Evolutionary conservation across 1,140 invertebrate species (phyloP).

Genomic region (Drosophila pandora): DNA sequence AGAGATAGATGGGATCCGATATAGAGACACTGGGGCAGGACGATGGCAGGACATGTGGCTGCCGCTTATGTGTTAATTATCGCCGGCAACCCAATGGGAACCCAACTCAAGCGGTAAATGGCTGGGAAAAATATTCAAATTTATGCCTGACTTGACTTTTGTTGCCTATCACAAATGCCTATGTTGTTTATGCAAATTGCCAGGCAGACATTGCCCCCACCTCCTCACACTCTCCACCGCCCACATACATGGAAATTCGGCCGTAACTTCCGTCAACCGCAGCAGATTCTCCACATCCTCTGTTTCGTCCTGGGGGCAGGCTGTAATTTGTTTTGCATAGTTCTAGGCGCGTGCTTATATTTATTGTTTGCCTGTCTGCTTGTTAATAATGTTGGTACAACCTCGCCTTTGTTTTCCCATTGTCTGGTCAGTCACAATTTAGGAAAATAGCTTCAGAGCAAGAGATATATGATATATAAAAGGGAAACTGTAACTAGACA

Average conservation of each 20-base stretch:
- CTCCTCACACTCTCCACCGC: background rate
- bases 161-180: slow-evolving; percentile 44
- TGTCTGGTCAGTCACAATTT: slow-evolving; percentile 30
- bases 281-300: slow-evolving; percentile 36
- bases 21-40: slow-evolving; percentile 5
- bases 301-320: slow-evolving; percentile 10
- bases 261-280: slow-evolving; percentile 48
- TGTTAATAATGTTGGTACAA: slow-evolving; percentile 11
- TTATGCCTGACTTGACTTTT: slow-evolving; percentile 66
- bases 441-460: background rate
- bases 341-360: slow-evolving; percentile 63
- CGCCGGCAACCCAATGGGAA: slow-evolving; percentile 30
- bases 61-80: slow-evolving; percentile 73
- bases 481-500: background rate
- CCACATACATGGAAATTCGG: slow-evolving; percentile 12
- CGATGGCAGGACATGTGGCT: slow-evolving; percentile 42
- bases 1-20: slow-evolving; percentile 1
- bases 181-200: slow-evolving; percentile 71
- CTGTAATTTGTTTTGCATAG: slow-evolving; percentile 72
- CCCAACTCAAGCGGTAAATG: slow-evolving; percentile 64
- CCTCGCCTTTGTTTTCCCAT: slow-evolving; percentile 40
- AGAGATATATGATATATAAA: background rate
- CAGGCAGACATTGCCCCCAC: background rate
- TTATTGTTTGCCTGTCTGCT: slow-evolving; percentile 62
- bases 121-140: slow-evolving; percentile 71